These are phyloP conservation scores for Nothobranchius kuhntae DNA, from an alignment of 2,113 vertebrate species.

Conservation along the genomic window DNA sequence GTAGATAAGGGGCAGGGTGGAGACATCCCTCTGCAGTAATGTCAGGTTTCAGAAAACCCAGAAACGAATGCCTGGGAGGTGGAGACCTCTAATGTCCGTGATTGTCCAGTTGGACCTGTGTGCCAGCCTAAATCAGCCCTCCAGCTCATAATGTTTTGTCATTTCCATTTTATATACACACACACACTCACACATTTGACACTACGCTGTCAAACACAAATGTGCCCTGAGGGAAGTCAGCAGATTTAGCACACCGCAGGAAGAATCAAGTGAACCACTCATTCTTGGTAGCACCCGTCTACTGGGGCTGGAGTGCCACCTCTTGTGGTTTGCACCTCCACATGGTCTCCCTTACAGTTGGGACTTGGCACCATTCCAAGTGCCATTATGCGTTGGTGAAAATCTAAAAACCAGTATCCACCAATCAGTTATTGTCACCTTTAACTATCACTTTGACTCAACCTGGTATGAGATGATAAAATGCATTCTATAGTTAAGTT, in stretches of 20 bases:
- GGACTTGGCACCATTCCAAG: not conserved
- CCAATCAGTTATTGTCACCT: not conserved
- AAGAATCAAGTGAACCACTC: slow-evolving; percentile 15
- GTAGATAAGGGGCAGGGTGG: slow-evolving; percentile 71
- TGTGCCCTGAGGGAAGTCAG: slow-evolving; percentile 17
- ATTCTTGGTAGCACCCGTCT: slow-evolving; percentile 25
- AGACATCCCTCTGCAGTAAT: slow-evolving; percentile 73
- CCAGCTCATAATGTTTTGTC: slow-evolving; percentile 42
- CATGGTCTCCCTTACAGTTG: slow-evolving; percentile 7
- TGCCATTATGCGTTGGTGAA: not conserved
- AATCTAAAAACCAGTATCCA: not conserved
- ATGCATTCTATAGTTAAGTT: not conserved
- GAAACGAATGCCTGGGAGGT: slow-evolving; percentile 65
- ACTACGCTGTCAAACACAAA: slow-evolving; percentile 20
- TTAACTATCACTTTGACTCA: not conserved
- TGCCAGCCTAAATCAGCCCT: slow-evolving; percentile 60
- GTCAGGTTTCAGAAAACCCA: slow-evolving; percentile 73
- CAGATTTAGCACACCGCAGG: slow-evolving; percentile 48
- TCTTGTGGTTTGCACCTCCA: slow-evolving; percentile 17
- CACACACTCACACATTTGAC: slow-evolving; percentile 10
- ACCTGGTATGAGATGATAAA: not conserved
- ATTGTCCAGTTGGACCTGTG: slow-evolving; percentile 59
- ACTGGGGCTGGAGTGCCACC: slow-evolving; percentile 12
- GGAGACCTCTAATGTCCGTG: slow-evolving; percentile 65
- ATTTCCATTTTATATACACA: slow-evolving; percentile 47